Evolutionary conservation across 2,888 invertebrate genomes (phyloP).

Genomic region (Amphimallon solstitiale): DNA sequence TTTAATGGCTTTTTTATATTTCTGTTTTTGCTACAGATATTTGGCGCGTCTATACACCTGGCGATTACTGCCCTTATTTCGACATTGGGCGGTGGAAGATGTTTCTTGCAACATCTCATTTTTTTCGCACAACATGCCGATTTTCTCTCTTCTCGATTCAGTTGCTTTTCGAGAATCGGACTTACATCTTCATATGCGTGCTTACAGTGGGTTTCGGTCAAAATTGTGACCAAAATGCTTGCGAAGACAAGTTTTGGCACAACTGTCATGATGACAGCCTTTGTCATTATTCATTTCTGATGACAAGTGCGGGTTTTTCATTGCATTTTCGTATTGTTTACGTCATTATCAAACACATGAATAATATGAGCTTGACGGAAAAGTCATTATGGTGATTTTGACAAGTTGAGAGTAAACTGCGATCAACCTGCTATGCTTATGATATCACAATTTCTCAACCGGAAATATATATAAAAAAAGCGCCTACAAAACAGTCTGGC

Average conservation of each 20-base stretch:
- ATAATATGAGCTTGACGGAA: too few species aligned
- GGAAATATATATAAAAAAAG: too few species aligned
- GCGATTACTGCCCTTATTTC: slow-evolving; percentile 54
- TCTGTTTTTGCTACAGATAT: slow-evolving; percentile 39
- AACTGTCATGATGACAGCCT: slow-evolving; percentile 27
- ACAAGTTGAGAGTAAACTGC: too few species aligned
- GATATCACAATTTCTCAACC: too few species aligned
- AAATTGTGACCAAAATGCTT: slow-evolving; percentile 1
- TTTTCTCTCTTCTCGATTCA: slow-evolving; percentile 42
- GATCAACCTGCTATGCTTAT: too few species aligned
- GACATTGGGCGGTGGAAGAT: slow-evolving; percentile 48
- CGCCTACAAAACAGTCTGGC: too few species aligned
- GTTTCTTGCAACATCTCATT: slow-evolving; percentile 50
- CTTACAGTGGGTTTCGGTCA: not conserved
- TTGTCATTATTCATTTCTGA: not conserved
- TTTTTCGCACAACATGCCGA: slow-evolving; percentile 51
- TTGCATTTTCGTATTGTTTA: too few species aligned
- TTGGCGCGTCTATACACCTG: slow-evolving; percentile 49
- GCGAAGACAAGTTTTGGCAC: slow-evolving; percentile 19
- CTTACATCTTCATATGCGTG: not conserved
- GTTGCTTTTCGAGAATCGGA: slow-evolving; percentile 23
- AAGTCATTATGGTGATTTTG: too few species aligned
- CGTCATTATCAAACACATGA: too few species aligned
- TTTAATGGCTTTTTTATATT: slow-evolving; percentile 42
- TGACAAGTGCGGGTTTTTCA: too few species aligned